Percentiles rank a stretch among this genome's conserved stretches.
Evolutionary conservation across 2,113 vertebrate species (phyloP).

Genomic region (Casuarius casuarius): DNA sequence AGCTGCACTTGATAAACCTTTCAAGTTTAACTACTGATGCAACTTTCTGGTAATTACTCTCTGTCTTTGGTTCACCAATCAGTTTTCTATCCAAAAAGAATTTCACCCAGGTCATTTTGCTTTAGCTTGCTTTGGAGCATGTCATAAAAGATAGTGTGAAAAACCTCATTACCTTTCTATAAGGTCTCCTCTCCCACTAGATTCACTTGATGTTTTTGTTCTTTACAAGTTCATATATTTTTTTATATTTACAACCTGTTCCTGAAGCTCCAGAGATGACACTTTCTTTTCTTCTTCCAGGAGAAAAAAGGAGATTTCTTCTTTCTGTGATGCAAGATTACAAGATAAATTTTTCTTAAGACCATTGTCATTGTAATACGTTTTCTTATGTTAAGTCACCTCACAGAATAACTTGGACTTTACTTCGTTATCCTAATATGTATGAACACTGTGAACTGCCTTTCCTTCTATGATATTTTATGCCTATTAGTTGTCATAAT

Average conservation of each 20-base stretch:
- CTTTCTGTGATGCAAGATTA: background rate
- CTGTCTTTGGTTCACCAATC: background rate
- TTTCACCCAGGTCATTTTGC: background rate
- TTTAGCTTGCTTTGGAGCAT: background rate
- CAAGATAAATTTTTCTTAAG: background rate
- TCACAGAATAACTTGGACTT: background rate
- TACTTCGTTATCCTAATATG: background rate
- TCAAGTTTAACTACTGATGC: background rate
- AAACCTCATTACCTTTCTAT: background rate
- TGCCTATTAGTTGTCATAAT: background rate
- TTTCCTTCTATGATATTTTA: background rate
- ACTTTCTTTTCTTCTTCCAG: background rate
- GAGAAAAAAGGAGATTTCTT: background rate
- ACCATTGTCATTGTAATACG: background rate
- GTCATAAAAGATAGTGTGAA: background rate
- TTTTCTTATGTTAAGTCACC: background rate
- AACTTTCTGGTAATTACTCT: background rate
- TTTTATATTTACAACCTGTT: background rate
- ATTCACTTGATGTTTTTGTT: background rate
- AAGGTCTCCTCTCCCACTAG: background rate
- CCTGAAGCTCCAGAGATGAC: background rate
- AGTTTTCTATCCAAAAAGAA: background rate
- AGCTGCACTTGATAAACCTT: background rate
- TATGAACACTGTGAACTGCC: background rate
- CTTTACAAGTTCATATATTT: background rate